Conservation (phyloP, 1,140 invertebrate species). For the Sycophaga agraensis region DNA sequence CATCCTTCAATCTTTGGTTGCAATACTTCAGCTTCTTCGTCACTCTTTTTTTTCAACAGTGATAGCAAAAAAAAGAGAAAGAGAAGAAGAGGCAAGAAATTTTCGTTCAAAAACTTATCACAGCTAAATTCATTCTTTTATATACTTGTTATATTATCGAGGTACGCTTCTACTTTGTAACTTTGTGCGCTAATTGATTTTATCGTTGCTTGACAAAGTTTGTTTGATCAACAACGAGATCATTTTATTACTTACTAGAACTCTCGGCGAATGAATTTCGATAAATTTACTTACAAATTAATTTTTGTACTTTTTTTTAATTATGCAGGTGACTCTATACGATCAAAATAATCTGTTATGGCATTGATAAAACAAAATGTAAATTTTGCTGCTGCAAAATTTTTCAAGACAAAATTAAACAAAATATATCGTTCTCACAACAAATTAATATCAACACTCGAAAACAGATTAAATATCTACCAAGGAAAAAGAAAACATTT, state of each 20-base stretch:
- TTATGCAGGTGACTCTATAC: too few relatives aligned
- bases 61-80: not conserved
- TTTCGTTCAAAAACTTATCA: constrained; percentile 24
- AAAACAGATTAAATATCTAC: too few relatives aligned
- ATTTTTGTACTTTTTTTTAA: too few relatives aligned
- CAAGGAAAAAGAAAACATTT: too few relatives aligned
- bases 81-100: constrained; percentile 19
- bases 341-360: too few relatives aligned
- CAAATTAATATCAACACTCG: too few relatives aligned
- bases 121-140: constrained; percentile 20
- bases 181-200: constrained; percentile 10
- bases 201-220: not conserved
- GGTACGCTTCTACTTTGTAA: not conserved
- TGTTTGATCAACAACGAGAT: constrained; percentile 1
- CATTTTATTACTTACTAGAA: not conserved
- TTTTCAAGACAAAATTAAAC: too few relatives aligned
- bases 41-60: constrained; percentile 4
- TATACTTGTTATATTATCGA: not conserved
- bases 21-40: constrained; percentile 27
- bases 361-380: too few relatives aligned
- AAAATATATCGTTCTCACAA: too few relatives aligned
- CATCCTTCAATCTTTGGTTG: constrained; percentile 25
- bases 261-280: not conserved
- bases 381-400: too few relatives aligned
- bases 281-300: too few relatives aligned